These are phyloP conservation scores for Drosophila kuntzei DNA, from an alignment of 2,888 invertebrate genomes.

Conservation along the genomic window DNA sequence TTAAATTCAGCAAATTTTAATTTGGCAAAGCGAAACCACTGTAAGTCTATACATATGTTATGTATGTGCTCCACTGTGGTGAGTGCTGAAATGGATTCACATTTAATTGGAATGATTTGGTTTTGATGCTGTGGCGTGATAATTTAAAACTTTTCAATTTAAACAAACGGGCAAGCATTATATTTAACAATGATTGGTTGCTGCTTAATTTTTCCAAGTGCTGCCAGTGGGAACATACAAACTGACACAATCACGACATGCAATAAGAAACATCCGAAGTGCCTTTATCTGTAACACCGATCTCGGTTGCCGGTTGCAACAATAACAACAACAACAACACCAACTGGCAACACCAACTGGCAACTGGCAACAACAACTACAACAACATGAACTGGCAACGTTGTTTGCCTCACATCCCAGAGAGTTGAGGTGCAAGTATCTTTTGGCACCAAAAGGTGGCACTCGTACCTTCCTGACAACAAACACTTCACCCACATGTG, in stretches of 20 bases:
- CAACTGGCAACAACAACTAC: constrained; percentile 7
- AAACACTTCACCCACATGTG: constrained; percentile 79
- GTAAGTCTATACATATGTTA: background rate
- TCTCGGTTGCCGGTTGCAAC: constrained; percentile 55
- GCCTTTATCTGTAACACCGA: constrained; percentile 62
- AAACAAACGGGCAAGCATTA: constrained; percentile 70
- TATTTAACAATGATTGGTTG: constrained; percentile 82
- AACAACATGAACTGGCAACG: constrained; percentile 14
- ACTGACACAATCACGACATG: constrained; percentile 82
- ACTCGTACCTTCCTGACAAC: constrained; percentile 41
- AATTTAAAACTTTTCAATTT: constrained; percentile 79
- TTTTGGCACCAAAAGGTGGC: constrained; percentile 29
- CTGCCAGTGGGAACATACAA: constrained; percentile 74
- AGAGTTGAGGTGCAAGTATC: constrained; percentile 7
- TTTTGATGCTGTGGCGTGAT: constrained; percentile 73
- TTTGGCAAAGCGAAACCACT: background rate
- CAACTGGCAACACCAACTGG: constrained; percentile 4
- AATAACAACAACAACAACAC: background rate
- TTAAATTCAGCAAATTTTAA: background rate
- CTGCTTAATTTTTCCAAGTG: constrained; percentile 82
- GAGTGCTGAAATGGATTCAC: constrained; percentile 83
- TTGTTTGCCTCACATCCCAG: constrained; percentile 7
- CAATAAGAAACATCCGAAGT: constrained; percentile 77
- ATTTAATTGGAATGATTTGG: constrained; percentile 85
- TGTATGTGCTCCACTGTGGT: constrained; percentile 10